Conservation (phyloP, 2,888 invertebrate genomes). For the Kuschelorhynchus macadamiae region DNA sequence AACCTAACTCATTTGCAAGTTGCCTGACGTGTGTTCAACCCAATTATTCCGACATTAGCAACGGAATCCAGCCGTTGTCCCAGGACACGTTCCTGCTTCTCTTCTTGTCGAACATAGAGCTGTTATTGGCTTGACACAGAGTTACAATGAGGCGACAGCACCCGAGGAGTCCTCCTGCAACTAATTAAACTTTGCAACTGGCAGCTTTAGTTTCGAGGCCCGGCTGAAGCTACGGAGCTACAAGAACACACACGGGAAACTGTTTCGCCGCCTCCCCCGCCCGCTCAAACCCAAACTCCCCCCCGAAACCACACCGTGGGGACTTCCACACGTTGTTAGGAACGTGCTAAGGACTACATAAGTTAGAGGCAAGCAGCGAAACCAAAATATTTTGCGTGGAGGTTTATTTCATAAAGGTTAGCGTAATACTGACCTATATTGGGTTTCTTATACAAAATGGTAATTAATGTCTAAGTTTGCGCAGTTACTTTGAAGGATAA, state of each 20-base stretch:
- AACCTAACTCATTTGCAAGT: slow-evolving; percentile 37
- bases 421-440: no score
- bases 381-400: no score
- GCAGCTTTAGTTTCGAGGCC: slow-evolving; percentile 64
- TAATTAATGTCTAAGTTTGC: no score
- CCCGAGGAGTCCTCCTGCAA: slow-evolving; percentile 64
- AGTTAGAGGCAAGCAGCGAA: slow-evolving; percentile 32
- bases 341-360: slow-evolving; percentile 39
- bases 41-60: slow-evolving; percentile 46
- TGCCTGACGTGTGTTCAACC: slow-evolving; percentile 40
- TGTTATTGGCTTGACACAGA: slow-evolving; percentile 49
- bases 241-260: slow-evolving; percentile 54
- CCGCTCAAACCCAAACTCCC: slow-evolving; percentile 10
- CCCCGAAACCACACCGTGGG: slow-evolving; percentile 43
- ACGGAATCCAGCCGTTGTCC: slow-evolving; percentile 39
- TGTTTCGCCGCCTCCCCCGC: slow-evolving; percentile 17
- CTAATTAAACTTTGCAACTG: slow-evolving; percentile 70
- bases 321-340: slow-evolving; percentile 43
- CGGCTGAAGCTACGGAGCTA: slow-evolving; percentile 55
- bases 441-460: no score
- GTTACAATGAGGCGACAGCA: slow-evolving; percentile 66
- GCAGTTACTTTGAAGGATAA: no score
- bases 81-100: slow-evolving; percentile 40
- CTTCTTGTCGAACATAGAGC: slow-evolving; percentile 46
- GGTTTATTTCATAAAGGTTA: background rate